These are phyloP conservation scores for Illadopsis cleaveri DNA, from an alignment of 2,113 vertebrate genomes.

Conservation along the genomic window DNA sequence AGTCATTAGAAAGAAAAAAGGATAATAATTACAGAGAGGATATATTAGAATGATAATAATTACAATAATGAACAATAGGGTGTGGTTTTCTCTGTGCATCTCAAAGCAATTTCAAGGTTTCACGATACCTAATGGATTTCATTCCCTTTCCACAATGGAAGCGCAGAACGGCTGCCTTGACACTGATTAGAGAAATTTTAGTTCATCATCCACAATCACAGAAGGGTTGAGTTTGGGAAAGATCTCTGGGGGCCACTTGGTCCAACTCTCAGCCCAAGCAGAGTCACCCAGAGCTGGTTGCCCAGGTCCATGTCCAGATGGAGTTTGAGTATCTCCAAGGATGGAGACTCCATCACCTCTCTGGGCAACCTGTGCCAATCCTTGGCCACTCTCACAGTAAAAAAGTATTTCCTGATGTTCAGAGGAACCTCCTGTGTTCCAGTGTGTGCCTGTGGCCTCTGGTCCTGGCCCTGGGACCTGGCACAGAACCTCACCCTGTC, in stretches of 20 bases:
- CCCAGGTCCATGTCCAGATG: neutral
- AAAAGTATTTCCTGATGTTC: neutral
- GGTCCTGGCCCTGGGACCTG: neutral
- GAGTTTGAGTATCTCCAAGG: neutral
- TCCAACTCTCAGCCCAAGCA: neutral
- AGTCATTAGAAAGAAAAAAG: neutral
- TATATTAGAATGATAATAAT: neutral
- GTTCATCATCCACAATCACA: neutral
- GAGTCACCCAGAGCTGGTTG: neutral
- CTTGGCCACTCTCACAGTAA: neutral
- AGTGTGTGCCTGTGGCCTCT: neutral
- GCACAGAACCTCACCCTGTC: neutral
- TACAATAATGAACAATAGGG: neutral
- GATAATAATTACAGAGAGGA: neutral
- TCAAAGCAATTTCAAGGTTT: neutral
- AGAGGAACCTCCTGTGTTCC: neutral
- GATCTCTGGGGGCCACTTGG: neutral
- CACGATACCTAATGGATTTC: neutral
- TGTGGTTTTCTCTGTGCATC: neutral
- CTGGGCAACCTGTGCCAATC: neutral
- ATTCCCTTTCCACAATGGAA: neutral
- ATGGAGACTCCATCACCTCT: neutral
- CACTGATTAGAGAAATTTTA: neutral
- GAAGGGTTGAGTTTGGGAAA: neutral
- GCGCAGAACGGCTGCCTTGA: neutral